Percentiles rank a stretch among this genome's conserved stretches.
These are phyloP conservation scores for Lepisosteus osseus DNA, from an alignment of 2,113 vertebrate species.

Conservation along the genomic window DNA sequence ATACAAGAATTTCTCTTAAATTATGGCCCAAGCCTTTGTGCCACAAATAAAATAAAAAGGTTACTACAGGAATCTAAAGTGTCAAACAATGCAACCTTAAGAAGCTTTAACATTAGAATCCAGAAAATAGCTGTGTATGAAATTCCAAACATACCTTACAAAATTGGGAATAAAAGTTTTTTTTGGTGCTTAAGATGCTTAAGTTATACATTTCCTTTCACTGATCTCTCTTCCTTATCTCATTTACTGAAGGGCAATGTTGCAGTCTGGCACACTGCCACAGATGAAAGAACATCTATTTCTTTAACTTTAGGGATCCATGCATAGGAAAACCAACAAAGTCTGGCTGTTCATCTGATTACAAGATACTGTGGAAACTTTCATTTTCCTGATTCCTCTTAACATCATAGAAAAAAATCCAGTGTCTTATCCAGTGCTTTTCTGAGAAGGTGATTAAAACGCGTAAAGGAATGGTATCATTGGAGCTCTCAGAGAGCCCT, in stretches of 20 bases:
- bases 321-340: conserved; percentile 26
- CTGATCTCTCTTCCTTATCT: conserved; percentile 6
- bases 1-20: too few species aligned
- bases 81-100: too few species aligned
- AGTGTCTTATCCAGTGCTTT: conserved; percentile 16
- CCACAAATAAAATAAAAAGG: too few species aligned
- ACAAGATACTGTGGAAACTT: conserved; percentile 27
- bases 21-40: too few species aligned
- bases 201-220: background rate
- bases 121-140: too few species aligned
- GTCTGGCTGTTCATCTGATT: conserved; percentile 28
- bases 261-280: conserved; percentile 1
- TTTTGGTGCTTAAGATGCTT: background rate
- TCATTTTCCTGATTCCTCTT: conserved; percentile 24
- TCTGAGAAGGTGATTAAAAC: conserved; percentile 41
- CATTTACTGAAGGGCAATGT: background rate
- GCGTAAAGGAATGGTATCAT: conserved; percentile 24
- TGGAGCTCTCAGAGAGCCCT: conserved; percentile 20
- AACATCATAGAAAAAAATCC: conserved; percentile 31
- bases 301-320: conserved; percentile 28
- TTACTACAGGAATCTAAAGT: too few species aligned
- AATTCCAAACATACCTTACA: too few species aligned
- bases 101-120: too few species aligned
- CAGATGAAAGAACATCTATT: background rate
- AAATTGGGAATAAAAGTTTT: too few species aligned